A percentile compares a stretch with the other conserved stretches of the same genome.
phyloP scores from a whole-genome alignment of 2,797 vertebrate genomes.

The Poliocrania exsul region DNA sequence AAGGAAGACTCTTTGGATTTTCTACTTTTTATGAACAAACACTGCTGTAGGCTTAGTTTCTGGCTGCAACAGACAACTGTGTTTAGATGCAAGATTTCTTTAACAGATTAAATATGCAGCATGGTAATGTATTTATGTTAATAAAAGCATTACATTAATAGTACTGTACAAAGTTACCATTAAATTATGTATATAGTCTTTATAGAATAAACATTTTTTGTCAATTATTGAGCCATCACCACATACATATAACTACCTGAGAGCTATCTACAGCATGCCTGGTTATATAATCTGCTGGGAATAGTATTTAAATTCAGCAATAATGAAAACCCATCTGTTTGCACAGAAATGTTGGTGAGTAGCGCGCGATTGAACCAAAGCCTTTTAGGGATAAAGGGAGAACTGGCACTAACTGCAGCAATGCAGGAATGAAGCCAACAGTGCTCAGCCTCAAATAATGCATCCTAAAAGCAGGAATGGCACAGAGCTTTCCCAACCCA shows the following conservation, averaged over 20 bases:
- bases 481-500: neutral
- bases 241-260: neutral
- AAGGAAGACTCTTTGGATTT: neutral
- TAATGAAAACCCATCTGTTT: neutral
- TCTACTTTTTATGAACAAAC: neutral
- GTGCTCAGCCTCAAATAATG: neutral
- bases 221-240: neutral
- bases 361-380: neutral
- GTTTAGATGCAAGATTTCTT: neutral
- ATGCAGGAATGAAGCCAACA: neutral
- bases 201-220: neutral
- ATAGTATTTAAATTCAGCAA: neutral
- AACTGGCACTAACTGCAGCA: neutral
- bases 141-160: neutral
- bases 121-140: neutral
- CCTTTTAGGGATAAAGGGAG: neutral
- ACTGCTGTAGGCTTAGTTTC: neutral
- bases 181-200: neutral
- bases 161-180: neutral
- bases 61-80: neutral
- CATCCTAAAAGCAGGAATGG: neutral
- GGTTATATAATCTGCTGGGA: neutral
- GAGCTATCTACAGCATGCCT: neutral
- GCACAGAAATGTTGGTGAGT: neutral
- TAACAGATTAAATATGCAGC: neutral